These are phyloP conservation scores for Brienomyrus longianalis DNA, from an alignment of 2,113 vertebrate genomes.

Conservation along the genomic window DNA sequence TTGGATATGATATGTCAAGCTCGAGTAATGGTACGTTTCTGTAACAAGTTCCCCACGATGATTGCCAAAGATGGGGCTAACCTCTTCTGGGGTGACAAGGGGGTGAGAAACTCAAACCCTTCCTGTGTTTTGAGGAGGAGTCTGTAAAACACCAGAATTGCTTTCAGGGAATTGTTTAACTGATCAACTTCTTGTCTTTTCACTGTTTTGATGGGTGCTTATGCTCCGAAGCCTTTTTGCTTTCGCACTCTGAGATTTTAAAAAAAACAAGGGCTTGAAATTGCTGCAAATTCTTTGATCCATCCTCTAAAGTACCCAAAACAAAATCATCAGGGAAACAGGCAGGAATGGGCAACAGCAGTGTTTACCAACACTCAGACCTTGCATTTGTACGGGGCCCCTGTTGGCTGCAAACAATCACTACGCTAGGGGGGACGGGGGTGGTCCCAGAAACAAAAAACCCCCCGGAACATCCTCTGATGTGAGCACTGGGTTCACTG, in stretches of 20 bases:
- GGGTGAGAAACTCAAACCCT: background rate
- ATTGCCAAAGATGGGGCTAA: background rate
- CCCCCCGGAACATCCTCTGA: background rate
- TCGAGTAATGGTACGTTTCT: background rate
- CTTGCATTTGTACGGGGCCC: background rate
- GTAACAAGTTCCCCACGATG: background rate
- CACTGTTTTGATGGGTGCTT: background rate
- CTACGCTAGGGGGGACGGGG: background rate
- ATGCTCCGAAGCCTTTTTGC: background rate
- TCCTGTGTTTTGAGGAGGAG: background rate
- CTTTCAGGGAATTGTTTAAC: background rate
- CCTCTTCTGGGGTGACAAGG: background rate
- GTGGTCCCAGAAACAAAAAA: background rate
- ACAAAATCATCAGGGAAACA: background rate
- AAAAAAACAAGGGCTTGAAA: background rate
- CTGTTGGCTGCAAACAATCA: background rate
- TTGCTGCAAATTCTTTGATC: background rate
- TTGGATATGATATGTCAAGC: background rate
- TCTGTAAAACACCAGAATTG: background rate
- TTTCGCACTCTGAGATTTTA: background rate
- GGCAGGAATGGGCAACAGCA: background rate
- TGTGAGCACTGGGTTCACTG: background rate
- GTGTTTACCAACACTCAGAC: background rate
- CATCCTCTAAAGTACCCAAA: background rate
- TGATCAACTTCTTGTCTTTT: background rate